Evolutionary conservation across 2,797 vertebrate species (phyloP).

Genomic region (Sebastes matsubarae): DNA sequence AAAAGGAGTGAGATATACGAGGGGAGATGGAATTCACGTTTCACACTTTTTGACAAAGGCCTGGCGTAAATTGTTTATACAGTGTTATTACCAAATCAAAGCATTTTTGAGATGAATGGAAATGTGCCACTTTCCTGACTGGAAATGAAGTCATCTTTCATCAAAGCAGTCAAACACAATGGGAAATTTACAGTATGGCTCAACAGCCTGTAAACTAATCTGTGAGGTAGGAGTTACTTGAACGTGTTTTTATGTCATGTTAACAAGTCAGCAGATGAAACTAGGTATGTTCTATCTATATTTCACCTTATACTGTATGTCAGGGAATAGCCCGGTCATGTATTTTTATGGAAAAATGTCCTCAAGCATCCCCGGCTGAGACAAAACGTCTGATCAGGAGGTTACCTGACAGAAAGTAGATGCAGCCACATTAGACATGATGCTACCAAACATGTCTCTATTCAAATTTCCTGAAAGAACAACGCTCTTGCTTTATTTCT

Average conservation of each 20-base stretch:
- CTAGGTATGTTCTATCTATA: not conserved
- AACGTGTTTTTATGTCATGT: not conserved
- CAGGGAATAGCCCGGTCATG: not conserved
- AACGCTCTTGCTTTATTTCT: not conserved
- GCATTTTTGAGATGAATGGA: not conserved
- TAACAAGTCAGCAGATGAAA: conserved; percentile 1
- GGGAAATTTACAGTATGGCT: conserved; percentile 14
- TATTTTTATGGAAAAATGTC: conserved; percentile 18
- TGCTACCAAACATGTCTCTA: not conserved
- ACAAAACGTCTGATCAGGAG: not conserved
- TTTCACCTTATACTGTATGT: not conserved
- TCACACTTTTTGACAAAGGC: conserved; percentile 13
- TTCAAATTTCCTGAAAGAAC: not conserved
- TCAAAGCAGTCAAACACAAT: conserved; percentile 3
- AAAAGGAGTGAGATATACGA: not conserved
- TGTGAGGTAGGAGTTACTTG: not conserved
- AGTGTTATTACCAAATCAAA: not conserved
- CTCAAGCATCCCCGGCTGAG: not conserved
- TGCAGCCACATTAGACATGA: not conserved
- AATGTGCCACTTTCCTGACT: not conserved
- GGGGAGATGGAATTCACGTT: conserved; percentile 4
- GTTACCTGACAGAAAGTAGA: conserved; percentile 10
- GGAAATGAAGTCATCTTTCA: not conserved
- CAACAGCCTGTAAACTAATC: conserved; percentile 8
- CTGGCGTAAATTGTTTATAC: not conserved